Percentiles rank a stretch among this genome's conserved stretches.
phyloP scores from a whole-genome alignment of 2,113 vertebrate genomes.

The Psephotus haematonotus region DNA sequence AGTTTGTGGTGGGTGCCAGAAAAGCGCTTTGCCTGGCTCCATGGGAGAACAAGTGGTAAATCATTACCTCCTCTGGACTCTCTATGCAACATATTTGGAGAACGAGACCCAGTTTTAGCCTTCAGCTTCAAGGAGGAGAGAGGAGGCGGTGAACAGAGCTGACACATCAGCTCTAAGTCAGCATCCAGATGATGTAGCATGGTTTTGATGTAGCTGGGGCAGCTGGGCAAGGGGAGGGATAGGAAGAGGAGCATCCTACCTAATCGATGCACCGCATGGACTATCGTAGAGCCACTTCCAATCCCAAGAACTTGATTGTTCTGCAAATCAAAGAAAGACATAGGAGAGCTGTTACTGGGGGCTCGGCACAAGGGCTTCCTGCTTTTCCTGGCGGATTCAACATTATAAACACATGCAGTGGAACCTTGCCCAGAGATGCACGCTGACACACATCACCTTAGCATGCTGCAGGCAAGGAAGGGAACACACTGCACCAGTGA shows the following conservation, averaged over 20 bases:
- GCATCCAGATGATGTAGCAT: not conserved
- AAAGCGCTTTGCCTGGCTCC: not conserved
- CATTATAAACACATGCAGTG: not conserved
- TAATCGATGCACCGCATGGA: conserved; percentile 91
- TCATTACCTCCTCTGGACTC: not conserved
- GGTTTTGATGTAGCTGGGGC: not conserved
- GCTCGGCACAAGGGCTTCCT: not conserved
- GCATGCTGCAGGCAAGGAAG: not conserved
- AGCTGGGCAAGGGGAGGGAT: not conserved
- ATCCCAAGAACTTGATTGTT: conserved; percentile 95
- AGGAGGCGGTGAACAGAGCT: accelerated
- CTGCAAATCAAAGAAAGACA: conserved; percentile 68
- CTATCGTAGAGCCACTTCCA: conserved; percentile 95
- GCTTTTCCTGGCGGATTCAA: accelerated
- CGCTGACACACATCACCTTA: accelerated
- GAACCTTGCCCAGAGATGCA: not conserved
- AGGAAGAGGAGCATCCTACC: conserved; percentile 73
- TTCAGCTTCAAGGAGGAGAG: not conserved
- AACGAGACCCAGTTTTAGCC: not conserved
- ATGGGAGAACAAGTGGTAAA: not conserved
- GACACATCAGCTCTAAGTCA: not conserved
- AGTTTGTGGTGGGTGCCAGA: not conserved
- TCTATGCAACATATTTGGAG: not conserved
- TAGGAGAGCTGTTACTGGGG: not conserved
- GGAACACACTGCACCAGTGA: not conserved